Percentiles rank a stretch among this genome's conserved stretches.
Conservation (phyloP, 2,797 vertebrate genomes). For the Linurgus olivaceus region DNA sequence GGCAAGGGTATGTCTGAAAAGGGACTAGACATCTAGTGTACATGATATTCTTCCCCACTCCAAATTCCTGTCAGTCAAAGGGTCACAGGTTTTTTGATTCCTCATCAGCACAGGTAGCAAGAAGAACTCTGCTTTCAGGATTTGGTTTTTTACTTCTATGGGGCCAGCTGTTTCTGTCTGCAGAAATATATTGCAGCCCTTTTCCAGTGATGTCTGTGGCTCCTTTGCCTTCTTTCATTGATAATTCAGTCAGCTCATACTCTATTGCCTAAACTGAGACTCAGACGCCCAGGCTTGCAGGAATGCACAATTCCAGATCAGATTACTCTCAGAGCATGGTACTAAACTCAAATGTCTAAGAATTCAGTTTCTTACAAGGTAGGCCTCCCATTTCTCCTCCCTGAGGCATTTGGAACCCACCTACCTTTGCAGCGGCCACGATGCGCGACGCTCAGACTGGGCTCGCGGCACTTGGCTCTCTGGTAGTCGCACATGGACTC, state of each 20-base stretch:
- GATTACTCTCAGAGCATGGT: background rate
- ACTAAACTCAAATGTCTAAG: background rate
- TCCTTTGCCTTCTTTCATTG: background rate
- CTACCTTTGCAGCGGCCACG: conserved; percentile 95
- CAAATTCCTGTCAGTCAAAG: background rate
- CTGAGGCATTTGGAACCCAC: background rate
- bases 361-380: background rate
- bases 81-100: background rate
- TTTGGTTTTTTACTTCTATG: background rate
- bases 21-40: background rate
- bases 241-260: background rate
- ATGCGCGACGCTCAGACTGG: conserved; percentile 80
- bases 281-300: background rate
- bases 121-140: background rate
- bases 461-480: conserved; percentile 92
- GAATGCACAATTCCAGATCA: background rate
- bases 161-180: background rate
- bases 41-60: background rate
- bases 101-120: background rate
- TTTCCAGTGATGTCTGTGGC: background rate
- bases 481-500: conserved; percentile 95
- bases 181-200: background rate
- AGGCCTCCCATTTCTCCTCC: background rate
- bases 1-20: background rate
- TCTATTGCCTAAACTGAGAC: background rate